These are phyloP conservation scores for Tachina grossa DNA, from an alignment of 2,888 invertebrate genomes.

Conservation along the genomic window DNA sequence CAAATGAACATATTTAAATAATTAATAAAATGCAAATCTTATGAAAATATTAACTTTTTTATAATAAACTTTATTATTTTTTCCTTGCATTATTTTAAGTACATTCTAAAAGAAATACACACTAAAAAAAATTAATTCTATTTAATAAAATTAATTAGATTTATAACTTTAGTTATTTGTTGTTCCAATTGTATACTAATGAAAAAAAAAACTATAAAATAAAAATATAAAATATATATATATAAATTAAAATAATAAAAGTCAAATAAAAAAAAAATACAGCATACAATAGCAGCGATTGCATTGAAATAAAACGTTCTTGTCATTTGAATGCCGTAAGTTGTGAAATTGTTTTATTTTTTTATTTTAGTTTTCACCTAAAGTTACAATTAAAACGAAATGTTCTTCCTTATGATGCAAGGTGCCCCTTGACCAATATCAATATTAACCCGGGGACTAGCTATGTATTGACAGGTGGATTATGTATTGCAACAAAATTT, in stretches of 20 bases:
- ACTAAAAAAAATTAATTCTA: constrained; percentile 3
- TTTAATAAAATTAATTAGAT: constrained; percentile 38
- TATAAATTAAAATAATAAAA: not conserved
- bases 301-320: not conserved
- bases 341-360: too few species aligned
- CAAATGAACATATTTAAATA: not conserved
- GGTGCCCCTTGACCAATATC: too few species aligned
- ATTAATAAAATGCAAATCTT: not conserved
- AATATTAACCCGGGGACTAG: too few species aligned
- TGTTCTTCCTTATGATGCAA: too few species aligned
- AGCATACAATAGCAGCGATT: too few species aligned
- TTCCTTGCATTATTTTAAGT: constrained; percentile 15
- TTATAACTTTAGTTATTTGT: constrained; percentile 65
- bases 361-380: too few species aligned
- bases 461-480: too few species aligned
- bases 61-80: not conserved
- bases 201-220: not conserved
- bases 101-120: not conserved
- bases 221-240: constrained; percentile 26
- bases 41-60: constrained; percentile 1
- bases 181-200: constrained; percentile 57
- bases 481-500: too few species aligned
- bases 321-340: too few species aligned
- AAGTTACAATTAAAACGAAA: too few species aligned
- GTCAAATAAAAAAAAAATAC: too few species aligned